Conservation (phyloP, 2,113 vertebrate genomes). For the Alligator sinensis region DNA sequence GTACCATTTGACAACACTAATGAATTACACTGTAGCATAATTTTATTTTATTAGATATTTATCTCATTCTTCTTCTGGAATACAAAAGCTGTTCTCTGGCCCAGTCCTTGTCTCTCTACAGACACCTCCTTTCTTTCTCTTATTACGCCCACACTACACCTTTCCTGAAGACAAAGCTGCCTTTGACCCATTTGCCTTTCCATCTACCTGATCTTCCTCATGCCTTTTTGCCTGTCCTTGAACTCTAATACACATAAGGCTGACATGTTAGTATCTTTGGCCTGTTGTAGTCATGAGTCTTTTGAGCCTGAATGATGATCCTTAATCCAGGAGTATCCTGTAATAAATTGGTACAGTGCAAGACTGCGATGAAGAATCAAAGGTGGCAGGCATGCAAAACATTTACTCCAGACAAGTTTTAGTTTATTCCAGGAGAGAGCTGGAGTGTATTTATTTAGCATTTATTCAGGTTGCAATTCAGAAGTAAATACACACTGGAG, state of each 20-base stretch:
- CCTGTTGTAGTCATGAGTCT: not conserved
- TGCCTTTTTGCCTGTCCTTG: not conserved
- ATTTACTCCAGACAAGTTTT: too few species aligned
- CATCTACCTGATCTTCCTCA: not conserved
- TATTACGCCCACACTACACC: too few species aligned
- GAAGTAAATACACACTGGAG: too few species aligned
- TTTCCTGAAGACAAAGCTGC: too few species aligned
- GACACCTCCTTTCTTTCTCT: not conserved
- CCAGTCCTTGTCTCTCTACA: too few species aligned
- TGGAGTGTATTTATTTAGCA: too few species aligned
- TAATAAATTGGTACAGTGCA: not conserved
- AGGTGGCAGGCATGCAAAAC: too few species aligned
- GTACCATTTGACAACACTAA: too few species aligned
- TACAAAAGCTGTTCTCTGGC: too few species aligned
- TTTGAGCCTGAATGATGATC: not conserved
- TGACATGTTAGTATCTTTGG: not conserved
- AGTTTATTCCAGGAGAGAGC: too few species aligned
- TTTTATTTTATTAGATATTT: not conserved
- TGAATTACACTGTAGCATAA: too few species aligned
- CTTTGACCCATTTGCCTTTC: not conserved
- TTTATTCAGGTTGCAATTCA: too few species aligned
- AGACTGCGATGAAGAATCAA: not conserved
- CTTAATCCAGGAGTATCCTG: not conserved
- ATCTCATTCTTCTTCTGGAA: not conserved
- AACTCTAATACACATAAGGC: not conserved